A percentile compares a stretch with the other conserved stretches of the same genome.
Evolutionary conservation across 2,113 vertebrate species (phyloP).

Genomic region (Ariopsis seemanni): DNA sequence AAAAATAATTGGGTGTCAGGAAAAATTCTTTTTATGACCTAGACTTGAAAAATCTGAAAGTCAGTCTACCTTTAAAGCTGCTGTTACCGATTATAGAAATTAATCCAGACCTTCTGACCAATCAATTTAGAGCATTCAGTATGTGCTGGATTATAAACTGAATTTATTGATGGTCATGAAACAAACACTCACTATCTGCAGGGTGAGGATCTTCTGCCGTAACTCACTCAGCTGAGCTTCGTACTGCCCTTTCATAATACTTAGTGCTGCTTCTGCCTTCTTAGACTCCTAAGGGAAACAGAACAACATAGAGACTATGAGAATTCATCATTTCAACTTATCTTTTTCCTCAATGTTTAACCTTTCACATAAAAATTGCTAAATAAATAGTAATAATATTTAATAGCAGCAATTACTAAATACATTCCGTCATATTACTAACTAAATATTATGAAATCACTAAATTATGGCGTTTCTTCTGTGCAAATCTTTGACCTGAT

Average conservation of each 20-base stretch:
- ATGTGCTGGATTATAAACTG: not conserved
- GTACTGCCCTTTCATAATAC: slow-evolving; percentile 79
- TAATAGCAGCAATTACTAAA: too few relatives aligned
- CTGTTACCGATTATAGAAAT: not conserved
- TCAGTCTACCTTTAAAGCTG: not conserved
- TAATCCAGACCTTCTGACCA: not conserved
- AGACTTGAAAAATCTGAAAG: too few relatives aligned
- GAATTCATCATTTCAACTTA: too few relatives aligned
- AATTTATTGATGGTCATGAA: not conserved
- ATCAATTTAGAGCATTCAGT: not conserved
- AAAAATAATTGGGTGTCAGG: too few relatives aligned
- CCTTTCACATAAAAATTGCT: not conserved
- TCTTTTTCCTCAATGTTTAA: not conserved
- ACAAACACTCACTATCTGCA: slow-evolving; percentile 79
- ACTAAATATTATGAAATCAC: too few relatives aligned
- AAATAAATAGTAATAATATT: too few relatives aligned
- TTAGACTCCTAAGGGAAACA: slow-evolving; percentile 76
- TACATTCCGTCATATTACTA: too few relatives aligned
- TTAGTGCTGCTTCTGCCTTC: slow-evolving; percentile 79
- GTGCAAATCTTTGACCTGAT: not conserved
- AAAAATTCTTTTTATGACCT: too few relatives aligned
- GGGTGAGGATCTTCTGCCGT: slow-evolving; percentile 87
- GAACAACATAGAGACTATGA: not conserved
- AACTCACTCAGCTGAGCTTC: slow-evolving; percentile 90
- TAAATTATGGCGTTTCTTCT: not conserved